These are phyloP conservation scores for Sapajus apella DNA, from an alignment of 2,113 vertebrate genomes.

Conservation along the genomic window DNA sequence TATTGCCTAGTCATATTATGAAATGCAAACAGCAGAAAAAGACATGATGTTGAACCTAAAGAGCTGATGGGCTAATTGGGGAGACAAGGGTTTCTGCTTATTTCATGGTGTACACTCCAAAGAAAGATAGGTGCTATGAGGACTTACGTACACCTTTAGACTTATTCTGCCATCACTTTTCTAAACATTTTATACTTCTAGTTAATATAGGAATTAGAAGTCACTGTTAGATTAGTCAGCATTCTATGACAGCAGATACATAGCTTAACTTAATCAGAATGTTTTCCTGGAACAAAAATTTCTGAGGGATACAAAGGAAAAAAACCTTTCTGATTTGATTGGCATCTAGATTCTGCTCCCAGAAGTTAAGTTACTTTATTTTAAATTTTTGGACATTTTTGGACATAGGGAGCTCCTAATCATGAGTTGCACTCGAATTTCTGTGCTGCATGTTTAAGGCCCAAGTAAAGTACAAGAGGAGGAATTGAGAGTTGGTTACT, in stretches of 20 bases:
- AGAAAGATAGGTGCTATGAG: background rate
- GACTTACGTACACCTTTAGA: background rate
- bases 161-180: background rate
- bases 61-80: background rate
- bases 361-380: conserved; percentile 25
- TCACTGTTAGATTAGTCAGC: background rate
- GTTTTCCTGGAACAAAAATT: conserved; percentile 30
- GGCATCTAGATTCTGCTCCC: background rate
- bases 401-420: background rate
- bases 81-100: background rate
- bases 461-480: background rate
- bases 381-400: background rate
- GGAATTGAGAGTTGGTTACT: background rate
- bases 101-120: background rate
- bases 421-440: background rate
- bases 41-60: background rate
- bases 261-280: conserved; percentile 19
- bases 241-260: background rate
- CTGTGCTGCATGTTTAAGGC: background rate
- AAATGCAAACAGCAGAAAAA: background rate
- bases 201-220: background rate
- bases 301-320: background rate
- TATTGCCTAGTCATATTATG: background rate
- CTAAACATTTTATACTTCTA: background rate
- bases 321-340: background rate